These are phyloP conservation scores for Mungos mungo DNA, from an alignment of 2,113 vertebrate genomes.

Conservation along the genomic window DNA sequence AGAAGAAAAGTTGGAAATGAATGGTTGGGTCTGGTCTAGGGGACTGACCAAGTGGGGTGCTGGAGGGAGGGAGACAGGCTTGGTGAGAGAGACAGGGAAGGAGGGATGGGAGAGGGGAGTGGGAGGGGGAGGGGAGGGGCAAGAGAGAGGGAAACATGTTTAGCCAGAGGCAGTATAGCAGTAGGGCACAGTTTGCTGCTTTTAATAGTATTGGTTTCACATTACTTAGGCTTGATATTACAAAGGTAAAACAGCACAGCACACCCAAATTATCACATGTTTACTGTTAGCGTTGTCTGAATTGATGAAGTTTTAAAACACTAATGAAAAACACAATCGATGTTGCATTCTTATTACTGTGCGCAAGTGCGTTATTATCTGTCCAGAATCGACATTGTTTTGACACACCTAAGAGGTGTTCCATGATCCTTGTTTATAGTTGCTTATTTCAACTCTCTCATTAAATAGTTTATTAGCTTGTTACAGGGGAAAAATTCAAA, in stretches of 20 bases:
- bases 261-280: not conserved
- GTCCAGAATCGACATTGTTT: not conserved
- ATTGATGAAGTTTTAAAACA: slow-evolving; percentile 7
- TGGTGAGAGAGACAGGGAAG: not conserved
- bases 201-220: not conserved
- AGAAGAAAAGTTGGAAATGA: not conserved
- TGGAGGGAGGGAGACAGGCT: not conserved
- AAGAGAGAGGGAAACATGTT: not conserved
- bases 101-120: rapidly evolving
- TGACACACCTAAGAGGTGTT: not conserved
- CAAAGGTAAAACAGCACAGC: not conserved
- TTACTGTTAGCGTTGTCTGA: not conserved
- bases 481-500: not conserved
- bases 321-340: not conserved
- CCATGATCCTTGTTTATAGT: not conserved
- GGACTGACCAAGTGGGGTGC: not conserved
- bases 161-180: not conserved
- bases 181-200: not conserved
- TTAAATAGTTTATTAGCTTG: not conserved
- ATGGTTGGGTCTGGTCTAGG: not conserved
- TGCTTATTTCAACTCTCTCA: not conserved
- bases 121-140: not conserved
- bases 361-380: not conserved
- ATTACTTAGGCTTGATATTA: not conserved
- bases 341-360: not conserved